A percentile compares a stretch with the other conserved stretches of the same genome.
Evolutionary conservation across 2,797 vertebrate species (phyloP).

Genomic region (Pempheris klunzingeri): DNA sequence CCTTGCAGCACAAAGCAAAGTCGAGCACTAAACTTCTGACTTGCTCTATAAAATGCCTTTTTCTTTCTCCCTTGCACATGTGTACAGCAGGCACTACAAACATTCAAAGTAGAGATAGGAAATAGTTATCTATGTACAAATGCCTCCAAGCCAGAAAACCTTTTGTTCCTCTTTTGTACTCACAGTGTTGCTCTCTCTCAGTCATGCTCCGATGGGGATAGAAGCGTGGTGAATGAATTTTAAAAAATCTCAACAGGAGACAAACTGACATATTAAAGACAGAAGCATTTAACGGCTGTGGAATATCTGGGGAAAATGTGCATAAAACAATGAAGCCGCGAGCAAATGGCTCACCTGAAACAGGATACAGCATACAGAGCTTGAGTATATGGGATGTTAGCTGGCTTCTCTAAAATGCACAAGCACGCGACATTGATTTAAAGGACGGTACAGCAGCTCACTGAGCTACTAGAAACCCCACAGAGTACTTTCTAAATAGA

Average conservation of each 20-base stretch:
- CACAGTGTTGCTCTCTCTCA: slow-evolving; percentile 42
- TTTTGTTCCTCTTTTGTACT: slow-evolving; percentile 48
- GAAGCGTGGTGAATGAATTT: slow-evolving; percentile 64
- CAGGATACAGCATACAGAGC: slow-evolving; percentile 10
- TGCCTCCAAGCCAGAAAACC: slow-evolving; percentile 66
- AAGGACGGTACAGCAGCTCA: slow-evolving; percentile 9
- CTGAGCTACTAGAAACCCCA: slow-evolving; percentile 4
- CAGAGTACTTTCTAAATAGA: slow-evolving; percentile 7
- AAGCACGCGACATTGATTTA: slow-evolving; percentile 22
- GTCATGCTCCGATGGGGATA: slow-evolving; percentile 58
- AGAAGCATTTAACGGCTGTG: slow-evolving; percentile 35
- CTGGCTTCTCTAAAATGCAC: slow-evolving; percentile 10
- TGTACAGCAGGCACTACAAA: slow-evolving; percentile 43
- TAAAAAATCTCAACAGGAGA: slow-evolving; percentile 53
- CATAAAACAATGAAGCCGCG: slow-evolving; percentile 52
- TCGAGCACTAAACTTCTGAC: slow-evolving; percentile 17
- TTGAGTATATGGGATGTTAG: slow-evolving; percentile 26
- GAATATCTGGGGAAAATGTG: slow-evolving; percentile 44
- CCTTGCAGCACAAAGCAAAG: slow-evolving; percentile 28
- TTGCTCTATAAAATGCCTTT: slow-evolving; percentile 39
- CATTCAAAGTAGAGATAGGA: slow-evolving; percentile 50
- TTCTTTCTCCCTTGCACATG: slow-evolving; percentile 7
- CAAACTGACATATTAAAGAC: slow-evolving; percentile 64
- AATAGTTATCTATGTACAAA: slow-evolving; percentile 56
- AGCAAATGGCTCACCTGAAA: slow-evolving; percentile 40